Conservation (phyloP, 2,888 invertebrate species). For the Hedya salicella region DNA sequence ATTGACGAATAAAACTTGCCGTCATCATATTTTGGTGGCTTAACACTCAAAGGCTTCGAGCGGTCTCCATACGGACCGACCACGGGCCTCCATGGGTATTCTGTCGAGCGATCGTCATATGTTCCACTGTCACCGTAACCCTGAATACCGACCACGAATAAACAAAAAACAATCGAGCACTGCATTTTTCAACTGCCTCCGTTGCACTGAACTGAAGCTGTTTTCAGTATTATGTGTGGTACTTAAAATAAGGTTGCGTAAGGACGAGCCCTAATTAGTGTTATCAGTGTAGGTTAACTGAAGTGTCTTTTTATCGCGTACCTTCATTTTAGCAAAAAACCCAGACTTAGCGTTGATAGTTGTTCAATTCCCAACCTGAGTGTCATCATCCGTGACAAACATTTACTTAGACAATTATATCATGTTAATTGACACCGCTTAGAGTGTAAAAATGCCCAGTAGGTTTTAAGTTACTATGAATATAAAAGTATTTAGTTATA, state of each 20-base stretch:
- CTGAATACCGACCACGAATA: constrained; percentile 4
- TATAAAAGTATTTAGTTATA: too few species aligned
- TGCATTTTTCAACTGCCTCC: constrained; percentile 24
- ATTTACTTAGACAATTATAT: constrained; percentile 19
- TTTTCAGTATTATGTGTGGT: background rate
- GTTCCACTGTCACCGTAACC: constrained; percentile 29
- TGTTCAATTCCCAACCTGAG: constrained; percentile 8
- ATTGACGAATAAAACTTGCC: constrained; percentile 53
- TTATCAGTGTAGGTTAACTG: constrained; percentile 50
- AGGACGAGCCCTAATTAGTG: constrained; percentile 49
- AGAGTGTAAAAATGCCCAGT: background rate
- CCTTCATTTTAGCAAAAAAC: constrained; percentile 27
- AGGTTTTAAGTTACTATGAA: constrained; percentile 2
- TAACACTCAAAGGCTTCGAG: constrained; percentile 55
- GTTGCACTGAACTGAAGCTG: constrained; percentile 1
- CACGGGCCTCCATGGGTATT: constrained; percentile 57
- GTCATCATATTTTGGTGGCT: constrained; percentile 57
- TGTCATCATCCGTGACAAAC: constrained; percentile 34
- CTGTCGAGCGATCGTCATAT: constrained; percentile 4
- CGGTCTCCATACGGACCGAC: constrained; percentile 54
- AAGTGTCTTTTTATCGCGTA: constrained; percentile 36
- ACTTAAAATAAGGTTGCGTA: constrained; percentile 20
- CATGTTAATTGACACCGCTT: constrained; percentile 17
- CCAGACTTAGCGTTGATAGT: background rate
- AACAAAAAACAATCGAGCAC: constrained; percentile 16